Evolutionary conservation across 2,113 vertebrate genomes (phyloP).

Genomic region (Centropus bengalensis): DNA sequence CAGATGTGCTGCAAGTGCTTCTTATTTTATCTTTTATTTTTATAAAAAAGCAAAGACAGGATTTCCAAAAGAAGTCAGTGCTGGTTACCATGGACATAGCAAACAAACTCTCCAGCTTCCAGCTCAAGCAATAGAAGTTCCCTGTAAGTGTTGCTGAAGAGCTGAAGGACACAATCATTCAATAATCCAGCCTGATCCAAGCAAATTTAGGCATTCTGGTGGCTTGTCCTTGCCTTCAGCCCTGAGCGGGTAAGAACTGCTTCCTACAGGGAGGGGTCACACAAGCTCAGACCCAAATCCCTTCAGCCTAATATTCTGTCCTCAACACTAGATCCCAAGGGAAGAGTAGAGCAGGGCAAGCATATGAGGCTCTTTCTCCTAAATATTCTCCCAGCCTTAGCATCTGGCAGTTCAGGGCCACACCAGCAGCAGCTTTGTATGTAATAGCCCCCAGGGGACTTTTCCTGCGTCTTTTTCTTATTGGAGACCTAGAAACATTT

Average conservation of each 20-base stretch:
- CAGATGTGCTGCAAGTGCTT: neutral
- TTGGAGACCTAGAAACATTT: neutral
- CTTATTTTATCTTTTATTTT: neutral
- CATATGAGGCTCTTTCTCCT: neutral
- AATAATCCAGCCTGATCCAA: neutral
- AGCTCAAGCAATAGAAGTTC: neutral
- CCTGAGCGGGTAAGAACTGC: neutral
- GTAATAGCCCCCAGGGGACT: neutral
- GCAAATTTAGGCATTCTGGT: neutral
- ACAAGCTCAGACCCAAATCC: neutral
- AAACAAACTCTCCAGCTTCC: neutral
- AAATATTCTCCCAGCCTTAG: neutral
- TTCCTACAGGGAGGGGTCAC: neutral
- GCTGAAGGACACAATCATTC: neutral
- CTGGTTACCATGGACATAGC: neutral
- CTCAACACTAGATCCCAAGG: neutral
- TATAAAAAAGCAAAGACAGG: neutral
- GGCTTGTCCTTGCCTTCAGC: neutral
- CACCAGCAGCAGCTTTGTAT: neutral
- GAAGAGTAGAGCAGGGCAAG: neutral
- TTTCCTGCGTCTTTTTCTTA: neutral
- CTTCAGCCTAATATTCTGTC: neutral
- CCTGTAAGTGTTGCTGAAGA: neutral
- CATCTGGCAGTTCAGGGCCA: neutral
- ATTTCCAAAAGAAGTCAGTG: neutral